Evolutionary conservation across 2,888 invertebrate genomes (phyloP).

Genomic region (Drosophila picticornis): DNA sequence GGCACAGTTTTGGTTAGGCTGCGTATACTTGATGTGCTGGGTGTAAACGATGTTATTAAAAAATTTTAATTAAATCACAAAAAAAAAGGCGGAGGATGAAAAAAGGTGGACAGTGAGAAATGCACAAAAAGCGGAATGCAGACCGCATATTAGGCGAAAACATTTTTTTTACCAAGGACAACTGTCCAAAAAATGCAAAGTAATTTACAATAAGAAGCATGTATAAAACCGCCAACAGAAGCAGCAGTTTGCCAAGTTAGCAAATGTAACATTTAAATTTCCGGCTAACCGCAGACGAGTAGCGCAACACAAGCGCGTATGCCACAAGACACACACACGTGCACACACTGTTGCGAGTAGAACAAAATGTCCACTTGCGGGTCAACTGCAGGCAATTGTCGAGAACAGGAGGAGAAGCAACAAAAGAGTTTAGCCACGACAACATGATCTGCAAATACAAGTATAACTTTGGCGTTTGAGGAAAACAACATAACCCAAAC

Average conservation of each 20-base stretch:
- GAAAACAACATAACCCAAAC: conserved; percentile 58
- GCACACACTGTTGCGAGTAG: conserved; percentile 39
- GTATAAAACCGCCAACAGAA: conserved; percentile 29
- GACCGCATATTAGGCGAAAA: conserved; percentile 78
- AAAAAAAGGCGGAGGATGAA: not conserved
- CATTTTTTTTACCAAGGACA: conserved; percentile 5
- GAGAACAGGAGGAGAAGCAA: conserved; percentile 15
- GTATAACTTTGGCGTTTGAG: conserved; percentile 68
- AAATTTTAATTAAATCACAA: conserved; percentile 65
- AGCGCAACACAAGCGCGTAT: conserved; percentile 59
- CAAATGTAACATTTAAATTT: conserved; percentile 78
- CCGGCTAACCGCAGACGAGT: conserved; percentile 65
- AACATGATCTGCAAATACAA: conserved; percentile 67
- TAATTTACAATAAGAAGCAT: conserved; percentile 33
- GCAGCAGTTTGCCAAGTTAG: conserved; percentile 49
- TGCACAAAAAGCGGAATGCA: conserved; percentile 30
- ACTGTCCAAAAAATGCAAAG: conserved; percentile 11
- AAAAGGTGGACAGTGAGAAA: conserved; percentile 57
- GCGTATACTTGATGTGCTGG: conserved; percentile 63
- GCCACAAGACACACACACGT: conserved; percentile 31
- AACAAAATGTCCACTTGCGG: conserved; percentile 73
- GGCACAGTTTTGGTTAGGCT: conserved; percentile 16
- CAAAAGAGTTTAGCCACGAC: conserved; percentile 18
- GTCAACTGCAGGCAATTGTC: conserved; percentile 73
- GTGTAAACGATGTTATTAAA: conserved; percentile 46